Conservation (phyloP, 35 echinoderm and acorn worm genomes). For the Stichopus chloronotus region DNA sequence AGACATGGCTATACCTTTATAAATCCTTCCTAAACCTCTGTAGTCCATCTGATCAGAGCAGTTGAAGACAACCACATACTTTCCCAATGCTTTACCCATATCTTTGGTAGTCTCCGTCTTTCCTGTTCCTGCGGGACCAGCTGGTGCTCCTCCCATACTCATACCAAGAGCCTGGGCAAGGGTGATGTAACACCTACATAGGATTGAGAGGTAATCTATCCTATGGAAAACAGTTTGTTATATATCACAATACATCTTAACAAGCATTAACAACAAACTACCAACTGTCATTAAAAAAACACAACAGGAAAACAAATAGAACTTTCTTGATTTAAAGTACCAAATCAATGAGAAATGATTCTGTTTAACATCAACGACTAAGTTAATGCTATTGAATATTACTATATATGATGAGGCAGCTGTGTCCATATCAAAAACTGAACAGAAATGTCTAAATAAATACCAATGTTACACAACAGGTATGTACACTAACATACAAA, state of each 20-base stretch:
- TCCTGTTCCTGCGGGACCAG: slow-evolving; percentile 96
- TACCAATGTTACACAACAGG: too few relatives aligned
- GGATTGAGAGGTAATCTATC: neutral
- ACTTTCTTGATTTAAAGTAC: too few relatives aligned
- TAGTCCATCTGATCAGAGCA: slow-evolving; percentile 99
- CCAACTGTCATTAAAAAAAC: too few relatives aligned
- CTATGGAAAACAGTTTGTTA: neutral
- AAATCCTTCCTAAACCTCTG: slow-evolving; percentile 92
- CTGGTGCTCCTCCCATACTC: slow-evolving; percentile 99
- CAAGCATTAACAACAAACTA: neutral
- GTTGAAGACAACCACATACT: slow-evolving; percentile 99
- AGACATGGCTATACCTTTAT: slow-evolving; percentile 69
- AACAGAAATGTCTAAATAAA: too few relatives aligned
- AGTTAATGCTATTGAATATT: too few relatives aligned
- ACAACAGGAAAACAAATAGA: too few relatives aligned
- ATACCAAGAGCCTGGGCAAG: slow-evolving; percentile 95
- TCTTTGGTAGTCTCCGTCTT: slow-evolving; percentile 99
- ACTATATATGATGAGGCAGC: too few relatives aligned
- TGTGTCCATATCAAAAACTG: too few relatives aligned
- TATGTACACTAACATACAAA: too few relatives aligned
- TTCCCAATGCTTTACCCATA: slow-evolving; percentile 94
- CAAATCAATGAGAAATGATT: too few relatives aligned
- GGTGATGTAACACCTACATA: slow-evolving; percentile 93
- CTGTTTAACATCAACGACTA: too few relatives aligned
- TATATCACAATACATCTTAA: neutral